Conservation (phyloP, 2,888 invertebrate species). For the Drosophila gaucha region DNA sequence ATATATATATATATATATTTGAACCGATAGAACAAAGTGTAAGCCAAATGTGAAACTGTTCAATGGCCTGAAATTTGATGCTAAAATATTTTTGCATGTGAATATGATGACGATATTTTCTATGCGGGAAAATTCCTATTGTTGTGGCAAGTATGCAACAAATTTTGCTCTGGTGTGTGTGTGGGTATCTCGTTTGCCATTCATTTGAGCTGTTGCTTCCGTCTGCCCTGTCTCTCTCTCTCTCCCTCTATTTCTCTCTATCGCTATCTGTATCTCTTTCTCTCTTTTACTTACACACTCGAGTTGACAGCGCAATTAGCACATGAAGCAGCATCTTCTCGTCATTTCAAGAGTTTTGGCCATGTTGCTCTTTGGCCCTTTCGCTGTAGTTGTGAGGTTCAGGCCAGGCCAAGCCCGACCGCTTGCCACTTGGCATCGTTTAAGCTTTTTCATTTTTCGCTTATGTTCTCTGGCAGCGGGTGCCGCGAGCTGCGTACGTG, state of each 20-base stretch:
- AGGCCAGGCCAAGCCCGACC: constrained; percentile 20
- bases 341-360: constrained; percentile 61
- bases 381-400: constrained; percentile 24
- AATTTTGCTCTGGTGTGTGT: constrained; percentile 51
- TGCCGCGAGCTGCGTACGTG: constrained; percentile 59
- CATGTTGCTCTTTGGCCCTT: constrained; percentile 51
- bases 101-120: constrained; percentile 42
- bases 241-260: neutral
- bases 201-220: constrained; percentile 77
- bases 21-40: constrained; percentile 4
- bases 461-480: constrained; percentile 35
- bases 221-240: constrained; percentile 24
- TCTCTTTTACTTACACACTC: constrained; percentile 30
- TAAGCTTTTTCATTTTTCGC: constrained; percentile 51
- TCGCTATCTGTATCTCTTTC: neutral
- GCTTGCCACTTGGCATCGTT: constrained; percentile 77
- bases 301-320: constrained; percentile 80
- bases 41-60: constrained; percentile 24
- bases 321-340: constrained; percentile 80
- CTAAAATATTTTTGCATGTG: constrained; percentile 16
- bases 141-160: constrained; percentile 75
- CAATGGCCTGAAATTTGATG: constrained; percentile 42
- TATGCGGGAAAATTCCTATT: constrained; percentile 40
- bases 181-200: constrained; percentile 50
- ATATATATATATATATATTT: neutral